A percentile compares a stretch with the other conserved stretches of the same genome.
These are phyloP conservation scores for Drosophila eugracilis DNA, from an alignment of 1,140 invertebrate genomes.

Conservation along the genomic window DNA sequence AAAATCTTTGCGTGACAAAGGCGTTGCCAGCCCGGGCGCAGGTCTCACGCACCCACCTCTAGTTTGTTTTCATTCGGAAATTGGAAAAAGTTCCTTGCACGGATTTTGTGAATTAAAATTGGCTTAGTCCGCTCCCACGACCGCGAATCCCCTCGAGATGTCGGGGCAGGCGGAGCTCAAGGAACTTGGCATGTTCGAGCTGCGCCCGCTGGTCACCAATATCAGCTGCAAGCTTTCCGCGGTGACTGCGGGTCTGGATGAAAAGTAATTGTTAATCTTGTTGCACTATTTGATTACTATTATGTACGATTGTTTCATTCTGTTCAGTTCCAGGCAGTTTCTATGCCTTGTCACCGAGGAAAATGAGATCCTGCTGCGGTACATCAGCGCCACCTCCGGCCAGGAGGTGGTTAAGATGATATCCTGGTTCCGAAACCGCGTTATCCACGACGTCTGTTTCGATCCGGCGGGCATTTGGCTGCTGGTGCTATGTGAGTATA, in stretches of 20 bases:
- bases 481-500: constrained; percentile 86
- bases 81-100: constrained; percentile 28
- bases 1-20: constrained; percentile 5
- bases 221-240: constrained; percentile 83
- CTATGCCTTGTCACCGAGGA: constrained; percentile 80
- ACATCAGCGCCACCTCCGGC: constrained; percentile 76
- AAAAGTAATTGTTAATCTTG: too few species aligned
- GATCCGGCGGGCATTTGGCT: constrained; percentile 90
- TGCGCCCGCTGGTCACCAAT: constrained; percentile 78
- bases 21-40: constrained; percentile 12
- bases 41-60: constrained; percentile 14
- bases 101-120: constrained; percentile 32
- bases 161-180: constrained; percentile 68
- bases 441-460: constrained; percentile 89
- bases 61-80: constrained; percentile 37
- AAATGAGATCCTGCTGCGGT: constrained; percentile 83
- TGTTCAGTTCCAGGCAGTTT: too few species aligned
- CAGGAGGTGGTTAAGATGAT: constrained; percentile 88
- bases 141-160: constrained; percentile 49
- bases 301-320: too few species aligned
- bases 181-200: constrained; percentile 74
- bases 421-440: constrained; percentile 88
- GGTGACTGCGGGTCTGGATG: constrained; percentile 67
- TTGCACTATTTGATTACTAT: too few species aligned
- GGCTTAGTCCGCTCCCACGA: constrained; percentile 30